Evolutionary conservation across 2,888 invertebrate genomes (phyloP).

Genomic region (Dinocampus coccinellae): DNA sequence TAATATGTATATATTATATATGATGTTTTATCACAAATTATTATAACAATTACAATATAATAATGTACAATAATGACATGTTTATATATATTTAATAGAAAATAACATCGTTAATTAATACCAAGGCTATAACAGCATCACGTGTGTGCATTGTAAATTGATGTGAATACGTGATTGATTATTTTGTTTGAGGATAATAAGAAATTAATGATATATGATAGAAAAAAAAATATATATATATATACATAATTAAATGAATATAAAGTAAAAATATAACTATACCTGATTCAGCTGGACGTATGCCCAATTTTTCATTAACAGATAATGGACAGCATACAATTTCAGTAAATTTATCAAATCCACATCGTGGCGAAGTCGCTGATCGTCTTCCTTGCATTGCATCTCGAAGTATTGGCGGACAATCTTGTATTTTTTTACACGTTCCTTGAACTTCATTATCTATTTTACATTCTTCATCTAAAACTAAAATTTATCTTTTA

Average conservation of each 20-base stretch:
- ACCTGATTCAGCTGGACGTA: conserved; percentile 57
- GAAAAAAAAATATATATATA: background rate
- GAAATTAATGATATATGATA: background rate
- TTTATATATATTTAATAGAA: background rate
- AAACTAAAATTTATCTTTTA: conserved; percentile 19
- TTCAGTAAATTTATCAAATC: conserved; percentile 68
- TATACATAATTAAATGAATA: background rate
- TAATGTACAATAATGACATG: background rate
- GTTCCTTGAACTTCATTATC: conserved; percentile 49
- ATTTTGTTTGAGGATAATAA: background rate
- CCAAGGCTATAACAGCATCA: background rate
- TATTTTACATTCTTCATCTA: conserved; percentile 46
- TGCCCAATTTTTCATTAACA: conserved; percentile 46
- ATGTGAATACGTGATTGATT: background rate
- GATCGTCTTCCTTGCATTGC: conserved; percentile 46
- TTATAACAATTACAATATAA: background rate
- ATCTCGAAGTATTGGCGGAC: conserved; percentile 51
- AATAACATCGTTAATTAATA: background rate
- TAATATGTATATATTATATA: conserved; percentile 12
- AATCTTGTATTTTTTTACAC: conserved; percentile 55
- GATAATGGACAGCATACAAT: conserved; percentile 71
- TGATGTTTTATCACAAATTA: background rate
- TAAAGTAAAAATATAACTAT: background rate
- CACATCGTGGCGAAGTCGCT: conserved; percentile 64
- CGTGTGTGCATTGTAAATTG: background rate